phyloP scores from a whole-genome alignment of 2,888 invertebrate genomes.

The Caenorhabditis sp. region DNA sequence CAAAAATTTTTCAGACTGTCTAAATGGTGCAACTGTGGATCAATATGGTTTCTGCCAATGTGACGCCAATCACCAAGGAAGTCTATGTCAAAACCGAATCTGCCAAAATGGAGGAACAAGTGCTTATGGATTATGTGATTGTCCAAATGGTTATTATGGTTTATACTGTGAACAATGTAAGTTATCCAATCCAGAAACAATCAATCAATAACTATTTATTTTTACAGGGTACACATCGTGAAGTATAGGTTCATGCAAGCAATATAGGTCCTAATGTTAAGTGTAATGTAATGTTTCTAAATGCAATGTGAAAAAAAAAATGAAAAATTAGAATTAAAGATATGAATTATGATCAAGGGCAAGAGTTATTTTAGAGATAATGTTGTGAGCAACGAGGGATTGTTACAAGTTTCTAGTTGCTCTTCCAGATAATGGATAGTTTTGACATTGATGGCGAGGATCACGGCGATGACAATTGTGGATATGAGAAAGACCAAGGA shows the following conservation, averaged over 20 bases:
- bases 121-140: slow-evolving; percentile 46
- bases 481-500: slow-evolving; percentile 35
- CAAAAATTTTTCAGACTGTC: too few relatives aligned
- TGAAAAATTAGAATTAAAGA: too few relatives aligned
- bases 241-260: not conserved
- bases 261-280: not conserved
- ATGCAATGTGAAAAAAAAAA: not conserved
- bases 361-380: too few relatives aligned
- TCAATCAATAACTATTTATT: not conserved
- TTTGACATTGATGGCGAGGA: slow-evolving; percentile 42
- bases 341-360: too few relatives aligned
- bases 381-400: too few relatives aligned
- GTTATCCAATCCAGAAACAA: too few relatives aligned
- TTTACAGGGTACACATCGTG: slow-evolving; percentile 16
- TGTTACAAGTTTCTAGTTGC: slow-evolving; percentile 17
- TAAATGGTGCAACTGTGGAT: slow-evolving; percentile 25
- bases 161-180: slow-evolving; percentile 43
- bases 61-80: slow-evolving; percentile 26
- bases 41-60: slow-evolving; percentile 32
- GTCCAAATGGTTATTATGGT: slow-evolving; percentile 49
- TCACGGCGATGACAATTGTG: slow-evolving; percentile 29
- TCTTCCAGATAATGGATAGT: slow-evolving; percentile 23
- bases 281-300: not conserved
- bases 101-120: slow-evolving; percentile 46
- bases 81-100: slow-evolving; percentile 18